Conservation (phyloP, 2,888 invertebrate species). For the Protonemura montana region DNA sequence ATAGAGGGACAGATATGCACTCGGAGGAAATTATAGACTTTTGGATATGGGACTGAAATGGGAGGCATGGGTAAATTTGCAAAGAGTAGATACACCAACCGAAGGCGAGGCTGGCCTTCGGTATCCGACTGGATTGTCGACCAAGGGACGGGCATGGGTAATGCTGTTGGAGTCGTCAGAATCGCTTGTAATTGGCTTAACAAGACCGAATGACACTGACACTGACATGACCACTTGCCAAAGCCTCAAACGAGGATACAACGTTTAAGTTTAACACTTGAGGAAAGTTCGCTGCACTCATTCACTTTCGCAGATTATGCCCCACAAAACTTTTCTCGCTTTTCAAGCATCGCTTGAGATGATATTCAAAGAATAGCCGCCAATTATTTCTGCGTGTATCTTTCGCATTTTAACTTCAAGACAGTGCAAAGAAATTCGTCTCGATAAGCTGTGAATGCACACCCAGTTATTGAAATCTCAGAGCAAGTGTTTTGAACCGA, state of each 20-base stretch:
- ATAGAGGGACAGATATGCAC: no score
- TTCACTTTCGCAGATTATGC: conserved; percentile 20
- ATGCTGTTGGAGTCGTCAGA: not conserved
- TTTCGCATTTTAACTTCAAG: conserved; percentile 2
- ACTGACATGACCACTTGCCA: conserved; percentile 19
- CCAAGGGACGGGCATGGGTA: not conserved
- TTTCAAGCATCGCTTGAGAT: conserved; percentile 17
- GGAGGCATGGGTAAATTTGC: not conserved
- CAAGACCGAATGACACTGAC: conserved; percentile 25
- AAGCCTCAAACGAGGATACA: not conserved
- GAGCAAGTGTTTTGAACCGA: no score
- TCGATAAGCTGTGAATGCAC: no score
- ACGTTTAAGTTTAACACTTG: not conserved
- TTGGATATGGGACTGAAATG: not conserved
- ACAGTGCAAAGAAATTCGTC: not conserved
- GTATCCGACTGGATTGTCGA: not conserved
- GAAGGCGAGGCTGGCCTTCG: not conserved
- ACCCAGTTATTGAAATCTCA: no score
- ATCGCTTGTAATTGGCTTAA: conserved; percentile 15
- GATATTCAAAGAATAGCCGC: conserved; percentile 35
- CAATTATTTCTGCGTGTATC: conserved; percentile 33
- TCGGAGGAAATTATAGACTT: not conserved
- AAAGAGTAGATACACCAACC: not conserved
- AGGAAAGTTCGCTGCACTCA: not conserved
- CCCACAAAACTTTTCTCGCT: conserved; percentile 15